A percentile compares a stretch with the other conserved stretches of the same genome.
Conservation (phyloP, 2,888 invertebrate genomes). For the Lasius platythorax region DNA sequence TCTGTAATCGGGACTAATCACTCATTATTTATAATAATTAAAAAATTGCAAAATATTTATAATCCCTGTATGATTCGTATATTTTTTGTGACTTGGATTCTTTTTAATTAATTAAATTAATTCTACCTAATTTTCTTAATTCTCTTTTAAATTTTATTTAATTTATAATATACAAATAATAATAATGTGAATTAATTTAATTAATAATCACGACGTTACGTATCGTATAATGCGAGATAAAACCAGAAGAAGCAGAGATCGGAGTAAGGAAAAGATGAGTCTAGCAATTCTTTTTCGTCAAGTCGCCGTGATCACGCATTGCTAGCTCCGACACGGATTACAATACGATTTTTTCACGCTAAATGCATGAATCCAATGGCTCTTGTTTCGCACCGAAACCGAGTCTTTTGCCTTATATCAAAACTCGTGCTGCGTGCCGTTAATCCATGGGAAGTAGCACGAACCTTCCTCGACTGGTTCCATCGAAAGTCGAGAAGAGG, state of each 20-base stretch:
- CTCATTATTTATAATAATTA: neutral
- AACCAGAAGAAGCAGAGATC: neutral
- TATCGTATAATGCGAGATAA: neutral
- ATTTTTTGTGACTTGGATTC: neutral
- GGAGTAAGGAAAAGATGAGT: neutral
- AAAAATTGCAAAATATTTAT: neutral
- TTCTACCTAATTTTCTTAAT: neutral
- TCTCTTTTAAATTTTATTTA: neutral
- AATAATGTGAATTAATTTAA: neutral
- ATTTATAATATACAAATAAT: neutral
- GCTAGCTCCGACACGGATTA: constrained; percentile 11
- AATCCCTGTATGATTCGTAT: neutral
- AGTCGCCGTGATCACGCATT: constrained; percentile 14
- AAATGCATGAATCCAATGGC: constrained; percentile 26
- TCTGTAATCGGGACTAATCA: neutral
- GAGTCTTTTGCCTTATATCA: neutral
- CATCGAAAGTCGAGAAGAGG: constrained; percentile 53
- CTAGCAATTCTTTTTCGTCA: neutral
- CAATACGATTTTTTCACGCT: constrained; percentile 35
- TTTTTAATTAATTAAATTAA: neutral
- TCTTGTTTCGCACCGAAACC: constrained; percentile 20
- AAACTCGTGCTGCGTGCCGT: constrained; percentile 13
- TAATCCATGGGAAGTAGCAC: constrained; percentile 59
- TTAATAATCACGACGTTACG: constrained; percentile 1
- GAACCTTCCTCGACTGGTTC: constrained; percentile 33